These are phyloP conservation scores for Muntiacus reevesi DNA, from an alignment of 2,113 vertebrate species.

Conservation along the genomic window DNA sequence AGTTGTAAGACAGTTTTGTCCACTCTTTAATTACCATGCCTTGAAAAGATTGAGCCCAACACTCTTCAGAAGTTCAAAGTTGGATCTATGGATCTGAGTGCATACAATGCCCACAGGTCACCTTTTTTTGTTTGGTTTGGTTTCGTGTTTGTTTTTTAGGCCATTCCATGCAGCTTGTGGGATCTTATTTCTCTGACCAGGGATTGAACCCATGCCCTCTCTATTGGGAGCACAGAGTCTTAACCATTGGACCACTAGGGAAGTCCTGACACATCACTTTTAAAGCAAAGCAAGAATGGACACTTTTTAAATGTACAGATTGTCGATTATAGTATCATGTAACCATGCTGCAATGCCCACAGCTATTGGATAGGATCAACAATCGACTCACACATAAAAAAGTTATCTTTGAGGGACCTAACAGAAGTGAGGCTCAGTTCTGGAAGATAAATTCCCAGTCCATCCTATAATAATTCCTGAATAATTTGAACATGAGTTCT, in stretches of 20 bases:
- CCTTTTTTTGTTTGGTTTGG: not conserved
- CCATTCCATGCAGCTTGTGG: not conserved
- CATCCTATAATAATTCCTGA: not conserved
- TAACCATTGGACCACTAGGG: not conserved
- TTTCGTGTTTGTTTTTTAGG: not conserved
- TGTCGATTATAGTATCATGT: no score
- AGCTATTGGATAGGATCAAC: not conserved
- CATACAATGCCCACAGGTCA: not conserved
- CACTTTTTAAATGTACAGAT: not conserved
- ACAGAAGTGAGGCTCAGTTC: not conserved
- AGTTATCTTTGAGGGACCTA: not conserved
- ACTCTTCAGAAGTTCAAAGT: not conserved
- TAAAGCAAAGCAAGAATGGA: not conserved
- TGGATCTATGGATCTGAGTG: not conserved
- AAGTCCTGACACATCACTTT: not conserved
- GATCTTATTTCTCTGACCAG: not conserved
- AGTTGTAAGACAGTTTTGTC: not conserved
- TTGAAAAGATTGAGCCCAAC: not conserved
- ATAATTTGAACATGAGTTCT: not conserved
- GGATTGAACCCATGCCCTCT: not conserved
- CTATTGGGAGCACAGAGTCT: not conserved
- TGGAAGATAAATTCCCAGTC: not conserved
- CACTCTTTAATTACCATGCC: not conserved
- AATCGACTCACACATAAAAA: not conserved
- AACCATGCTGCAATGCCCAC: not conserved